Base-by-base conservation (phyloP, 1,140 invertebrate species). In the Zaprionus nigranus region DNA sequence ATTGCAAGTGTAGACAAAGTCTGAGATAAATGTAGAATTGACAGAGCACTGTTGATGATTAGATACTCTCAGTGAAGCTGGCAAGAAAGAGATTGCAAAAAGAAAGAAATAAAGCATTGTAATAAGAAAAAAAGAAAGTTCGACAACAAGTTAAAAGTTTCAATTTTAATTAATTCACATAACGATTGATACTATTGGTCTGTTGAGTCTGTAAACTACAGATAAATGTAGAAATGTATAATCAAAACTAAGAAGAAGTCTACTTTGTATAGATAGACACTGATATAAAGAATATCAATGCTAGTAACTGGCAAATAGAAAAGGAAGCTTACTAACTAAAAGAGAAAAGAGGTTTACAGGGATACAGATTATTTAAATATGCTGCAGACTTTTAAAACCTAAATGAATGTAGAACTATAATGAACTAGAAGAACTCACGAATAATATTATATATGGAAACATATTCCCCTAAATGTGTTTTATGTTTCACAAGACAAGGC, bases 11-110 rank as follows among this genome's bases (percentile, higher is more conserved):
- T 36, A 61, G 30, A 57, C 54, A 20, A 58, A 49, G 68, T 56
- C n/a, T 38, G 64, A 73, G 28, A 56, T 65, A 60, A 67, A 67
- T 17, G 20, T 24, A 22, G 34, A 46, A 38, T 30, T 30, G 53
- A 34, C 13, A 56, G 38, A 24, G 12, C 22, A 46, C 36, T 4
- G 40, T 24, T 11, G 38, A 61, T 26, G 38, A 61, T 61, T 49
- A 46, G 38, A 61, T 61, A 46, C 40, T 9, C 59, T 61, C n/a
- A 40, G 11, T 15, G 5, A 1, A n/a, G 12, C 1, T 13, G n/a
- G n/a, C 1, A 17, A 7, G 13, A n/a, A 61, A 46, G 12, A n/a
- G 40, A 51, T 7, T 26, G 22, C 28, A 12, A 46, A 2, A 61
- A 46, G 15, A 46, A 28, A 28, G 15, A 5, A 15, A 40, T 15